Base-by-base conservation (phyloP, 2,888 invertebrate genomes). In the Chelonus formosanus region DNA sequence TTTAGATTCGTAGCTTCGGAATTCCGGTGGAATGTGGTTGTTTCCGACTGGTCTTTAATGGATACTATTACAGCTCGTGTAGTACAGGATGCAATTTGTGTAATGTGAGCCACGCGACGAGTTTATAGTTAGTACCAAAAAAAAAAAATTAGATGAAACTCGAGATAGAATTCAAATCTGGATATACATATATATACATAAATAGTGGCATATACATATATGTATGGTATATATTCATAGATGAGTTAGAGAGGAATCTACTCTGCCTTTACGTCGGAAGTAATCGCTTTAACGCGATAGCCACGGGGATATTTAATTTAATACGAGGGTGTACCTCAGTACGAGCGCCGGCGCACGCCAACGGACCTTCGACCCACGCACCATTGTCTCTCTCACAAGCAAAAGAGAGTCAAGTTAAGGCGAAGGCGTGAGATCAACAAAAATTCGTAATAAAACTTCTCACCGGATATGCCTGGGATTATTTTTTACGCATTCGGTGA, bases 261-360 rank as follows among this genome's bases (percentile, higher is more conserved):
- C 36, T 63, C 40, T 56, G 58, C 36, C 10, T 47, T 31, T 55
- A 58, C 62, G 58, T 61, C 62, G 67, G 67, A 67, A 67, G 67
- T 67, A 67, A 67, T 67, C 67, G 67, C 67, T 67, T 67, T 67
- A 62, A 67, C 67, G 58, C 67, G 67, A 62, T 66, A 61, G 67
- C 67, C 62, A 67, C 67, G 57, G 62, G 66, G 67, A 67, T 67
- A 67, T 67, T 67, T 67, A 67, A 67, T 67, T 67, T 67, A 67
- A 67, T 67, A 62, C 58, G 67, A 67, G 67, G 67, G 67, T 67
- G 58, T 67, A 57, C 52, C 52, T 40, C 47, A 43, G 43, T 59
- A 67, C 35, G 62, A 67, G 58, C 54, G 61, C 62, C 57, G 67
- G 62, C 67, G 58, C 62, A 67, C 67, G 67, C 67, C 67, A 67